Evolutionary conservation across 2,113 vertebrate genomes (phyloP).

Genomic region (Atherinomorus stipes): DNA sequence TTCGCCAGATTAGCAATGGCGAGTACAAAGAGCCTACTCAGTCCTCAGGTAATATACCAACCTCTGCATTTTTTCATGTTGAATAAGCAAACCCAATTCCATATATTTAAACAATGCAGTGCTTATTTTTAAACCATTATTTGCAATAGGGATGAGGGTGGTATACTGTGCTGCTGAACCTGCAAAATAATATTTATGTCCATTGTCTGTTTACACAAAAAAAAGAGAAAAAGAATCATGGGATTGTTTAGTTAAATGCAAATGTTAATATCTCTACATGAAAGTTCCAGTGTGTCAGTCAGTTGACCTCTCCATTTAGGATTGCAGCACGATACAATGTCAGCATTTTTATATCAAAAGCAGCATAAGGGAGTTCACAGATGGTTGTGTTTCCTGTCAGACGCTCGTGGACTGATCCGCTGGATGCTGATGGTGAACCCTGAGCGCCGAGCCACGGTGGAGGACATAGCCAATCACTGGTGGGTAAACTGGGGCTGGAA

Average conservation of each 20-base stretch:
- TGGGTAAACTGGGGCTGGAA: constrained; percentile 99
- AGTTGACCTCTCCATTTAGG: background rate
- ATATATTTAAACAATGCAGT: background rate
- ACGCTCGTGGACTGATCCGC: constrained; percentile 96
- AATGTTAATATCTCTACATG: too few relatives aligned
- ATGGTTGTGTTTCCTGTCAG: constrained; percentile 68
- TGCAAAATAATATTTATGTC: background rate
- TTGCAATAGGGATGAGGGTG: background rate
- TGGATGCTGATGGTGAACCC: constrained; percentile 99
- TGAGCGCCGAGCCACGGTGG: constrained; percentile 94
- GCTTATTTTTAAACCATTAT: background rate
- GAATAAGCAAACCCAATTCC: constrained; percentile 16
- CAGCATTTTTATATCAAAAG: background rate
- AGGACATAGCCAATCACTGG: constrained; percentile 99
- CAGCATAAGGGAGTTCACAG: background rate
- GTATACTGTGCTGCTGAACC: background rate
- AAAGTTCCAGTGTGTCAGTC: background rate
- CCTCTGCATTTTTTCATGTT: background rate
- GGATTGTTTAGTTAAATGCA: too few relatives aligned
- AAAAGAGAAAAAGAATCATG: too few relatives aligned
- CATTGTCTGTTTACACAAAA: too few relatives aligned
- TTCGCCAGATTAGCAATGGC: constrained; percentile 98
- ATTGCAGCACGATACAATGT: background rate
- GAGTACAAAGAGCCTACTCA: constrained; percentile 98
- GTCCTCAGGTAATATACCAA: constrained; percentile 89